These are phyloP conservation scores for Dasyornis broadbenti DNA, from an alignment of 2,113 vertebrate genomes.

Conservation along the genomic window DNA sequence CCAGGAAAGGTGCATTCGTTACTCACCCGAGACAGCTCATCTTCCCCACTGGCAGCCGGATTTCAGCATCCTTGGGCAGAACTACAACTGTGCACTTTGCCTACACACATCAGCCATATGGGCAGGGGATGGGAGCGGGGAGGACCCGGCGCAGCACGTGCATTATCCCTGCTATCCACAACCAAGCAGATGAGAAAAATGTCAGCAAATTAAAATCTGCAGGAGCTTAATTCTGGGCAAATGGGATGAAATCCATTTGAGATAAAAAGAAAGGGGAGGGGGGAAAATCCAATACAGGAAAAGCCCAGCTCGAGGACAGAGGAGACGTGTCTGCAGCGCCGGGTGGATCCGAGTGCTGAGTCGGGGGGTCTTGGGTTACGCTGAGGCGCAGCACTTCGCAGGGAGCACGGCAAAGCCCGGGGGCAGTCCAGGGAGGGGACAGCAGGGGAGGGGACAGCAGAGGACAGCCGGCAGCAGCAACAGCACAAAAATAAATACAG, in stretches of 20 bases:
- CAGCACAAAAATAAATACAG: not conserved
- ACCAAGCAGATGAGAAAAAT: conserved; percentile 64
- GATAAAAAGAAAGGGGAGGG: not conserved
- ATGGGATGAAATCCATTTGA: conserved; percentile 54
- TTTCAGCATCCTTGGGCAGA: conserved; percentile 45
- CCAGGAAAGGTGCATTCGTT: not conserved
- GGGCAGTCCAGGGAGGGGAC: not conserved
- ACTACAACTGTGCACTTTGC: not conserved
- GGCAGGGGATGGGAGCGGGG: conserved; percentile 12
- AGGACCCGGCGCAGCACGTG: conserved; percentile 36
- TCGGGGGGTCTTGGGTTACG: not conserved
- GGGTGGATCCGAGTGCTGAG: not conserved
- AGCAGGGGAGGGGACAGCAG: not conserved
- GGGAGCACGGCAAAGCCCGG: not conserved
- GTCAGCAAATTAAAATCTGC: conserved; percentile 55
- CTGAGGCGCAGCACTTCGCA: not conserved
- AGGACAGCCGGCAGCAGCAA: not conserved
- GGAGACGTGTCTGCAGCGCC: not conserved
- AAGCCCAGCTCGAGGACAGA: not conserved
- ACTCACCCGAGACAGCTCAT: conserved; percentile 91
- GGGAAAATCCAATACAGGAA: not conserved
- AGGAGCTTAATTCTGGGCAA: conserved; percentile 62
- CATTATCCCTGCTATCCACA: conserved; percentile 62
- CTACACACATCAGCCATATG: not conserved
- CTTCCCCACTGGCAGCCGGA: conserved; percentile 32